Conservation (phyloP, 2,888 invertebrate species). For the Protophormia terraenovae region DNA sequence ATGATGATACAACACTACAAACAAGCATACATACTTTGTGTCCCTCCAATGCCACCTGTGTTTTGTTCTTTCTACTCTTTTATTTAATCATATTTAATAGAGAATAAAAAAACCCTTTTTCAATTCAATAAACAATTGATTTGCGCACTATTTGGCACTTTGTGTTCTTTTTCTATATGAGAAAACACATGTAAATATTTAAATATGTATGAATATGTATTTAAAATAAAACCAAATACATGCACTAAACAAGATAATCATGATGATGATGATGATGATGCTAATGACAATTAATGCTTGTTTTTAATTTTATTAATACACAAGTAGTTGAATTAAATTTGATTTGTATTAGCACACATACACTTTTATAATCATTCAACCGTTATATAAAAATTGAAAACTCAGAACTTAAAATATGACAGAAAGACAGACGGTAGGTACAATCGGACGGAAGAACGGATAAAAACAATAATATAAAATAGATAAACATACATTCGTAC, state of each 20-base stretch:
- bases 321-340: neutral
- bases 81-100: neutral
- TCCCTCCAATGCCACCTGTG: slow-evolving; percentile 18
- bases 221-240: neutral
- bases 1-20: neutral
- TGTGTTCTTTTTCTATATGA: slow-evolving; percentile 23
- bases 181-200: neutral
- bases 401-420: slow-evolving; percentile 15
- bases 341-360: neutral
- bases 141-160: slow-evolving; percentile 55
- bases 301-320: neutral
- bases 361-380: slow-evolving; percentile 3
- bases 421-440: neutral
- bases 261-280: neutral
- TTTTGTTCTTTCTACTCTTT: slow-evolving; percentile 15
- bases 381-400: slow-evolving; percentile 23
- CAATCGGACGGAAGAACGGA: neutral
- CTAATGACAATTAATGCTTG: too few species aligned
- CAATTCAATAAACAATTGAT: slow-evolving; percentile 52
- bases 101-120: slow-evolving; percentile 30
- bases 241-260: too few species aligned
- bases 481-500: neutral
- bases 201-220: neutral
- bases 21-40: neutral
- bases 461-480: neutral